Base-by-base conservation (phyloP, 2,888 invertebrate genomes). In the Synergus laeviventris region DNA sequence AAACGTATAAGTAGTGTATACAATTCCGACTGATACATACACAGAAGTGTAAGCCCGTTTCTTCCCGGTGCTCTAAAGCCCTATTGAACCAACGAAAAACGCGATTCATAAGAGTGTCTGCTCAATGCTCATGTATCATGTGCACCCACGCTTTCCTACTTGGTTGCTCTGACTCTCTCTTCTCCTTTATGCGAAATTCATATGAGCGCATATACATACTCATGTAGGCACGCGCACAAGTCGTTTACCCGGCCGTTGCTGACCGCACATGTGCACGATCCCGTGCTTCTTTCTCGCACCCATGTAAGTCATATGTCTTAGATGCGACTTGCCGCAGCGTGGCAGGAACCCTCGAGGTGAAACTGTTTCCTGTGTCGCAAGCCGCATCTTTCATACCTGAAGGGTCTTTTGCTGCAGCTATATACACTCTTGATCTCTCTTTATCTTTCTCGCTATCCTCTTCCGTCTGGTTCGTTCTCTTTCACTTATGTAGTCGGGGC, bases 341-440 rank as follows among this genome's bases (percentile, higher is more conserved):
- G 42, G 56, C 77, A 74, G 76, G 77, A 76, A 70, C 83, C 84
- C 84, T 84, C 84, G 84, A 87, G 87, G 88, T 87, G 87, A 87
- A 89, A 87, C 86, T 81, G 87, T 88, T 88, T 88, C 86, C 89
- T 88, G 86, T 87, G 88, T 89, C 87, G 88, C 88, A 89, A 88
- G 87, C 83, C 83, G 81, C 85, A 85, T 86, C 85, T 88, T 81
- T 84, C 83, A 79, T 84, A 83, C 83, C 78, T 80, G 45, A 66
- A 66, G 66, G 66, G 45, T 45, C 66, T 66, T 66, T 66, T 66
- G 45, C 24, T 66, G 42, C 14, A 66, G 42, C 39, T 66, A n/a
- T n/a, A n/a, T n/a, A 79, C 82, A 81, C 39, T 74, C 75, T 66
- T 45, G 76, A 16, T 49, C 24, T 74, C 74, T 74, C 81, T 80